Evolutionary conservation across 2,888 invertebrate genomes (phyloP), one percentile per base, ranked within the genome.

Genomic region (Dicycla oo): DNA sequence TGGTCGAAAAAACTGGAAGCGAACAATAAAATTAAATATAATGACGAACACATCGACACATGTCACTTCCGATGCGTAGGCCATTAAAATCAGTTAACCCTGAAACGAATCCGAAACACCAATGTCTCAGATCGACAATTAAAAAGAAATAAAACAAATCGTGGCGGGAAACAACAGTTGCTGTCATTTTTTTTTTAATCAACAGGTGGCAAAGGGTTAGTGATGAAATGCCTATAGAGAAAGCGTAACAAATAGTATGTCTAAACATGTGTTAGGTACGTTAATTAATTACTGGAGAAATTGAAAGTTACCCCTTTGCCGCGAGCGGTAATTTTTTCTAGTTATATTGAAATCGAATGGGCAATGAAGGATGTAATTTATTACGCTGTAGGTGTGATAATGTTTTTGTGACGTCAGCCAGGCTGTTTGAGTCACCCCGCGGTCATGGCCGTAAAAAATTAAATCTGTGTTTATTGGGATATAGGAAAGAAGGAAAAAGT

Each of bases 91-190:
- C 94, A 92, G 91, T 94, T 94, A 94, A 94, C 90, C 91, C 91
- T 89, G 89, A 86, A 90, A 72, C 57, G 89, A 86, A 87, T 85
- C 84, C 80, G 51, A 86, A 86, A 86, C 89, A 73, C 86, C 86
- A 84, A 82, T 86, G 86, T 85, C 83, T 86, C 85, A 83, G 82
- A 86, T 88, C 78, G 90, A 95, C 95, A 96, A 96, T 96, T 96
- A 96, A 95, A 96, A 95, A 95, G 94, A 94, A 94, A 96, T 96
- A 95, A 95, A 95, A 95, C 95, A 95, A 95, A 96, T 95, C 95
- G 89, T 88, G 91, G 92, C 91, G 94, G 94, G 93, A 93, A 91
- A 90, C 95, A 95, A 95, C 95, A 94, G 95, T 93, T 94, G 34
- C 34, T 34, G 93, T 91, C 68, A 73, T 77, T 84, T 79, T 82